Base-by-base conservation (phyloP, 2,888 invertebrate species). In the Diaphora mendica region DNA sequence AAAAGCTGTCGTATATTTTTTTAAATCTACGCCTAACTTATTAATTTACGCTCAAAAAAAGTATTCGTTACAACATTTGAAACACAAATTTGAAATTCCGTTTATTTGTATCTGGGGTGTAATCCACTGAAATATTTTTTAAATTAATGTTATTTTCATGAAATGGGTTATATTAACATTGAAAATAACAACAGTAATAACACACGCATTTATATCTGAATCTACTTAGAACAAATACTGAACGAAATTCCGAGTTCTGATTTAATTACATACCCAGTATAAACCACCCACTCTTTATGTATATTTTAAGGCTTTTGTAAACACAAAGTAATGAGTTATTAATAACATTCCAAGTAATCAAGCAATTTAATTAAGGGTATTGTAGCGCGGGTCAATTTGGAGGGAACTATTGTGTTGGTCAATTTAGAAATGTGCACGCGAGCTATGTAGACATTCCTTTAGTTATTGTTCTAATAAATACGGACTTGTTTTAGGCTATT, bases 371-470 rank as follows among this genome's bases (percentile, higher is more conserved):
- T 74, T 77, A 76, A 72, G 75, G 71, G 69, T 73, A 67, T 70
- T 69, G 74, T 77, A 23, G 55, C 42, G 70, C 62, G 55, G 44
- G 64, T 72, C 74, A 71, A 70, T 75, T 78, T 71, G 55, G n/a
- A 59, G 30, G 35, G 39, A 72, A 76, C 68, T 64, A 72, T 83
- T 79, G 65, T 72, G 70, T 75, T 74, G 68, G 72, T 72, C 67
- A 70, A 79, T 79, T 76, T 74, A 68, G 35, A 4, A 51, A 30
- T 62, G 48, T 35, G 64, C 84, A 82, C 77, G 82, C 82, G 68
- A 82, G 74, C 30, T 30, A 74, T 59, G 33, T 70, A 26, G 39
- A 75, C 62, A 73, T 79, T 74, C 68, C 72, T 74, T 13, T 5
- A 72, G 68, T 68, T 70, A 76, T 76, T 68, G 55, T 8, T 15